Evolutionary conservation across 2,113 vertebrate species (phyloP).

Genomic region (Jaculus jaculus): DNA sequence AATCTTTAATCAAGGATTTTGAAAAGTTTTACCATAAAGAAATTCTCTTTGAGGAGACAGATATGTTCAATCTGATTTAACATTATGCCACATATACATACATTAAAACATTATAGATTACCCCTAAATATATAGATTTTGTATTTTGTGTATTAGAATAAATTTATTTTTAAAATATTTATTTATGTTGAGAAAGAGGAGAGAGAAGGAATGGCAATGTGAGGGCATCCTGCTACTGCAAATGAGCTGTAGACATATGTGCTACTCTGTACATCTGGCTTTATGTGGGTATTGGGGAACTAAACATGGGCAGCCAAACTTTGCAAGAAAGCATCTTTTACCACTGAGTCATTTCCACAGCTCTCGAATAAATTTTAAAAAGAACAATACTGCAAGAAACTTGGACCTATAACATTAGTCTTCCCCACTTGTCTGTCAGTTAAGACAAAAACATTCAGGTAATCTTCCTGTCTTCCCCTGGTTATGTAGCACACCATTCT

Average conservation of each 20-base stretch:
- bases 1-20: too few species aligned
- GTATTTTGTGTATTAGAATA: background rate
- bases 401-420: background rate
- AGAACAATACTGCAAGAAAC: background rate
- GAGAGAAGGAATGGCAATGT: too few species aligned
- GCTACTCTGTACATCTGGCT: too few species aligned
- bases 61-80: background rate
- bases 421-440: background rate
- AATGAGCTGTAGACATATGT: too few species aligned
- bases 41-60: background rate
- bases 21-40: background rate
- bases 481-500: background rate
- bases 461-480: background rate
- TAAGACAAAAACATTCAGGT: background rate
- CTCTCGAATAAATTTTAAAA: background rate
- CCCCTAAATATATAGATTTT: background rate
- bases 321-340: too few species aligned
- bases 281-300: too few species aligned
- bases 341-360: too few species aligned
- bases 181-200: too few species aligned
- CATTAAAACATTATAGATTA: background rate
- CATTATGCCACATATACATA: background rate
- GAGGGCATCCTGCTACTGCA: too few species aligned
- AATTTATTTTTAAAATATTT: background rate
- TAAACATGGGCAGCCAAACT: too few species aligned